Evolutionary conservation across 2,113 vertebrate genomes (phyloP), one percentile per base, ranked within the genome.

Genomic region (Seriola aureovittata): DNA sequence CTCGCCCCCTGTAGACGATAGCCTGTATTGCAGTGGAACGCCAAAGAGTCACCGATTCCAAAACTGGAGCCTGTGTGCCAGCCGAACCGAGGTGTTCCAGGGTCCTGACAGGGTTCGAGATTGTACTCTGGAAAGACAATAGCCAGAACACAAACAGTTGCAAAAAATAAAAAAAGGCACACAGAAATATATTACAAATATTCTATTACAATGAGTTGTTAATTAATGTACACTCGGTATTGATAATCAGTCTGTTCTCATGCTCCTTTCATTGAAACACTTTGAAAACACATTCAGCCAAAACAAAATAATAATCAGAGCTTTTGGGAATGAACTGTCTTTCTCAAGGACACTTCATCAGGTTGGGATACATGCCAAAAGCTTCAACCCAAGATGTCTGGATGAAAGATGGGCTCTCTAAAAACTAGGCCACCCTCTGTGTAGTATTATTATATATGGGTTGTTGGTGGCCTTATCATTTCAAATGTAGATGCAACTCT

Each of bases 101-200:
- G 95, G 75, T 96, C 91, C 57, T 94, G 82, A 52, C 95, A 96
- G 1, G 95, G 95, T 80, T 96, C 95, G 0, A 96, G 93, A 63
- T 95, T 78, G 23, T 96, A 96, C 84, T 96, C 95, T 96, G 76
- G 4, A 90, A 86, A 58, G 10, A 80, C 4, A 6, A 71, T 0
- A 52, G 16, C 1, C 34, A n/a, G 8, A 75, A 19, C 40, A 54
- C 62, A 62, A 42, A 60, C 4, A 74, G 25, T 52, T 44, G 1
- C 4, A 46, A 14, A 3, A 50, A 62, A 82, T 44, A 25, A 5
- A 29, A 29, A 75, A 70, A 72, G 19, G 3, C 13, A 16, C 0
- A 29, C 4, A 62, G 46, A 55, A 57, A 38, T 32, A 42, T 14
- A 40, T 23, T 29, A 25, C 29, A 5, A 65, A 48, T 69, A 16